phyloP scores from a whole-genome alignment of 2,113 vertebrate genomes.

The Bubo bubo region DNA sequence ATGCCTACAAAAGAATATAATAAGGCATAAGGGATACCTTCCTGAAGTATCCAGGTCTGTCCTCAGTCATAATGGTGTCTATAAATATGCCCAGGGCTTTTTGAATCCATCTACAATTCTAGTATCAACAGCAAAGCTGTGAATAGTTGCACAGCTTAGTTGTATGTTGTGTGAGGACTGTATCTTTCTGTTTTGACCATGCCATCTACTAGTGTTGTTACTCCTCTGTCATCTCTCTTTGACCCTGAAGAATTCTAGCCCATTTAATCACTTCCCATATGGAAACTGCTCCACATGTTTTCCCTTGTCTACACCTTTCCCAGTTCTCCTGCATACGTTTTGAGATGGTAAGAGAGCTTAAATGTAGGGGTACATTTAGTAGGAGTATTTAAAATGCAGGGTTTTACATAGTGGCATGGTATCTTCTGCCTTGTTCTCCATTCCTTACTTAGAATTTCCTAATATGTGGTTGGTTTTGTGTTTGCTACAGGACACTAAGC shows the following conservation, averaged over 20 bases:
- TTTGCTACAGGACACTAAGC: neutral
- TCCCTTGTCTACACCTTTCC: neutral
- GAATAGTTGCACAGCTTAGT: neutral
- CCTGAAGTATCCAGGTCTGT: neutral
- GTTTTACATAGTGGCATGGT: neutral
- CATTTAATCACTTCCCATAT: neutral
- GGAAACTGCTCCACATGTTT: neutral
- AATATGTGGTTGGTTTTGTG: neutral
- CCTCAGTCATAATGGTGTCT: neutral
- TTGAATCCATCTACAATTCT: neutral
- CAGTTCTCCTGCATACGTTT: neutral
- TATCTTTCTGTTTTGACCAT: neutral
- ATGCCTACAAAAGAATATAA: neutral
- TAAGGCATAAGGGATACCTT: neutral
- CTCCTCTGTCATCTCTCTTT: accelerated
- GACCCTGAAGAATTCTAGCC: neutral
- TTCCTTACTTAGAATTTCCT: neutral
- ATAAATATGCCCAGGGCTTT: neutral
- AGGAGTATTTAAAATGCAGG: neutral
- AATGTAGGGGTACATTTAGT: neutral
- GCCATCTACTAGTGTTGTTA: neutral
- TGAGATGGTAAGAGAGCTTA: neutral
- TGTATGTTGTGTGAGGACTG: neutral
- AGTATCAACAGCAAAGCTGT: neutral
- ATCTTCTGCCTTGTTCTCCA: neutral